Evolutionary conservation across 2,888 invertebrate genomes (phyloP).

Genomic region (Anarsia innoxiella): DNA sequence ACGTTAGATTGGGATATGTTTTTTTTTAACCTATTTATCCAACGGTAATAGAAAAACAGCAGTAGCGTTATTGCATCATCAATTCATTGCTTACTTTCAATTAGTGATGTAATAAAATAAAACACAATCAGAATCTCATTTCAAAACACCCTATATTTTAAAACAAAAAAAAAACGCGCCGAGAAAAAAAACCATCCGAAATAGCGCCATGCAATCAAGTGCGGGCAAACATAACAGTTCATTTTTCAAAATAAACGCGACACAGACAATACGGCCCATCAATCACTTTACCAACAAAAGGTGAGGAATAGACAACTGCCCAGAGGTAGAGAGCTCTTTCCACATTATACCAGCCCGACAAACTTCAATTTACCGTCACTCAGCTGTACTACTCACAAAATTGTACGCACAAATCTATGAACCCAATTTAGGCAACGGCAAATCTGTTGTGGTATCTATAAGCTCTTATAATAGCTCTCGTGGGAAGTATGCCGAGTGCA

Average conservation of each 20-base stretch:
- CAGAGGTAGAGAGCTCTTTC: conserved; percentile 45
- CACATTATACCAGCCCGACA: conserved; percentile 12
- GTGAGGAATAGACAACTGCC: conserved; percentile 52
- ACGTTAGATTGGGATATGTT: too few relatives aligned
- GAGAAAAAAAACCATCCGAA: conserved; percentile 33
- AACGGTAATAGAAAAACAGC: too few relatives aligned
- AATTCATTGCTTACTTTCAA: too few relatives aligned
- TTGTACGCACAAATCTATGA: background rate
- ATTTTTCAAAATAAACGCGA: conserved; percentile 65
- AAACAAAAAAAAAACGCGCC: conserved; percentile 18
- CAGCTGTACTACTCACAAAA: too few relatives aligned
- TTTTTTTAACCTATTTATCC: too few relatives aligned
- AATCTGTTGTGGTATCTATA: conserved; percentile 28
- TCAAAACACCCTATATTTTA: too few relatives aligned
- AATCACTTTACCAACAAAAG: conserved; percentile 61
- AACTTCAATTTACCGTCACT: conserved; percentile 20
- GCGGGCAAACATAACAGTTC: conserved; percentile 50
- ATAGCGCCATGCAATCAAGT: conserved; percentile 43
- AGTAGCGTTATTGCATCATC: too few relatives aligned
- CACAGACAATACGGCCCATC: conserved; percentile 57
- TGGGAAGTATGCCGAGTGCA: conserved; percentile 54
- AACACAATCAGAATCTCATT: too few relatives aligned
- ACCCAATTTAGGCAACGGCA: conserved; percentile 19
- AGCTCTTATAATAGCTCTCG: conserved; percentile 43
- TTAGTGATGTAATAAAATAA: too few relatives aligned